Evolutionary conservation across 2,113 vertebrate species (phyloP).

Genomic region (Aptenodytes forsteri): DNA sequence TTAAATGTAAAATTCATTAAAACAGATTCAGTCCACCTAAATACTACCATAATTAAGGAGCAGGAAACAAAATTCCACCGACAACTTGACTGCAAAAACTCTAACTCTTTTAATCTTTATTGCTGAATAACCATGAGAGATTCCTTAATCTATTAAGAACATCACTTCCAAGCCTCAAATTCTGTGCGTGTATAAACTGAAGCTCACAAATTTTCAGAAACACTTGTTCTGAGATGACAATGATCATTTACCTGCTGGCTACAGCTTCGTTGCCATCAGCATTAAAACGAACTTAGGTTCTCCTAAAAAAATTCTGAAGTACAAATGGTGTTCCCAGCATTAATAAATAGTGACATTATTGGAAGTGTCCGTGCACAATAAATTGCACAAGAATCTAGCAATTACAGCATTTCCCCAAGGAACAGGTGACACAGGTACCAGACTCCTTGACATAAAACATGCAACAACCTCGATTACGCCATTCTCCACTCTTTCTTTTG

Average conservation of each 20-base stretch:
- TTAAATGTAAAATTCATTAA: neutral
- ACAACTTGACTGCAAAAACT: neutral
- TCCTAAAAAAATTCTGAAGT: neutral
- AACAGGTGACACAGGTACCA: neutral
- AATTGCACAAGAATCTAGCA: neutral
- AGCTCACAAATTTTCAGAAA: neutral
- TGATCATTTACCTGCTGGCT: neutral
- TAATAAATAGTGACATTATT: neutral
- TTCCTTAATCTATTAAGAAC: neutral
- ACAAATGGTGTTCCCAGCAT: neutral
- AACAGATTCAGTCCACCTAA: neutral
- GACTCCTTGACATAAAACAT: neutral
- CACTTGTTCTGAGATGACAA: neutral
- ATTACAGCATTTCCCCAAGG: neutral
- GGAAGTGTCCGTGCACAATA: neutral
- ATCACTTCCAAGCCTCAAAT: neutral
- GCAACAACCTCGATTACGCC: fast-evolving
- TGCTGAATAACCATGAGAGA: neutral
- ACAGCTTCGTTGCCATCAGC: neutral
- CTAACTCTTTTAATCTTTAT: neutral
- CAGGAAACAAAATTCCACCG: neutral
- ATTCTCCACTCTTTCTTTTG: neutral
- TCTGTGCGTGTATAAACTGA: neutral
- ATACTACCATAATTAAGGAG: neutral
- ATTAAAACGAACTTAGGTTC: neutral